Percentiles rank a stretch among this genome's conserved stretches.
Conservation (phyloP, 2,797 vertebrate genomes). For the Oreonectes daqikongensis region DNA sequence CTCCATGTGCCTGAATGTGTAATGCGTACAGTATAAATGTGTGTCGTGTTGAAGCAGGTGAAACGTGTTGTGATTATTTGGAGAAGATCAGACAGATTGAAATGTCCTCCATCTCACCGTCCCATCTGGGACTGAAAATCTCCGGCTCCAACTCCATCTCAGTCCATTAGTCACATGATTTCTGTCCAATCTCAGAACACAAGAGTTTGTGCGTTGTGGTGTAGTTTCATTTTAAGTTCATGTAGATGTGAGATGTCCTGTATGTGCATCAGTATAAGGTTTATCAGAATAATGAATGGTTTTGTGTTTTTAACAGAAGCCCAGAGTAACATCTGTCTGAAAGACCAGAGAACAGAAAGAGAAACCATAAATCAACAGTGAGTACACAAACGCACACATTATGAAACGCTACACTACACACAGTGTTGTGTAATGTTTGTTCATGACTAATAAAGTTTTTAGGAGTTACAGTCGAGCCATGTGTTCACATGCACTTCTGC, state of each 20-base stretch:
- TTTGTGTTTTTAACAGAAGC: too few relatives aligned
- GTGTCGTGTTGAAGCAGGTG: neutral
- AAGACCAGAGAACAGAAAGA: neutral
- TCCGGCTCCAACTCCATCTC: neutral
- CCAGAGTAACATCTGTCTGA: neutral
- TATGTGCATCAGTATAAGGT: too few relatives aligned
- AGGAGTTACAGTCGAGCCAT: too few relatives aligned
- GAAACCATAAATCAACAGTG: neutral
- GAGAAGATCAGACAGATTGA: constrained; percentile 52
- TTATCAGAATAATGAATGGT: too few relatives aligned
- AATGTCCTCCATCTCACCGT: constrained; percentile 37
- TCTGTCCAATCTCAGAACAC: neutral
- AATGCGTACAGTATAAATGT: neutral
- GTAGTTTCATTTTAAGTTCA: too few relatives aligned
- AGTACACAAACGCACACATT: too few relatives aligned
- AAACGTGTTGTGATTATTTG: neutral
- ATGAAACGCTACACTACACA: too few relatives aligned
- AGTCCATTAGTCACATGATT: constrained; percentile 10
- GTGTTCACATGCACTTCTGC: neutral
- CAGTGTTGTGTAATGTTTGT: neutral
- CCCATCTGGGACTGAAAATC: constrained; percentile 26
- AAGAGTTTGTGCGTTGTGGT: too few relatives aligned
- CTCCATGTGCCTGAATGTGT: neutral
- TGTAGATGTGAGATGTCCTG: too few relatives aligned
- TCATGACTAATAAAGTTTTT: neutral